Conservation (phyloP, 2,113 vertebrate genomes). For the Psilopsiagon aurifrons region DNA sequence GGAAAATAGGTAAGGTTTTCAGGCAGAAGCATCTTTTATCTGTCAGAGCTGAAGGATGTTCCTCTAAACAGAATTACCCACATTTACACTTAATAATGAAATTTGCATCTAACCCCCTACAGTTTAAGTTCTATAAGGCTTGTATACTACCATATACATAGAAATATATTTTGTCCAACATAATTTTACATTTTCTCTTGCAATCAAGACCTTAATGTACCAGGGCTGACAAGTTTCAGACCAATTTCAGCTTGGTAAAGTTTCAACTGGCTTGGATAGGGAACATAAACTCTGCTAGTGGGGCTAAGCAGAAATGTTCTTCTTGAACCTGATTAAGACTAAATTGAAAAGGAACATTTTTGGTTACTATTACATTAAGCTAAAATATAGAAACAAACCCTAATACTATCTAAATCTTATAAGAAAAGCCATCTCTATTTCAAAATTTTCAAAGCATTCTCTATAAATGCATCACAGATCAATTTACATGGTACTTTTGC, state of each 20-base stretch:
- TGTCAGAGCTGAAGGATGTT: not conserved
- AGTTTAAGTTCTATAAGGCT: not conserved
- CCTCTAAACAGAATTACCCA: not conserved
- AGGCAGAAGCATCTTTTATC: not conserved
- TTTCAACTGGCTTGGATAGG: not conserved
- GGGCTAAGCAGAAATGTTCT: constrained; percentile 59
- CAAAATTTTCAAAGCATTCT: constrained; percentile 78
- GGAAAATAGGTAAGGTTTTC: not conserved
- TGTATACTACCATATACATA: not conserved
- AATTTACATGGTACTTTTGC: constrained; percentile 85
- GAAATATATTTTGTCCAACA: not conserved
- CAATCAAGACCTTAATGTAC: not conserved
- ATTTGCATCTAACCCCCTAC: not conserved
- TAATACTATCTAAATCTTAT: constrained; percentile 84
- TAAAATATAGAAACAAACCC: constrained; percentile 79
- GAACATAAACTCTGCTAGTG: constrained; percentile 54
- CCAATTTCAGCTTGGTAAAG: not conserved
- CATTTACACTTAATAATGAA: not conserved
- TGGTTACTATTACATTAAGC: constrained; percentile 81
- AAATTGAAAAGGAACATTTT: constrained; percentile 77
- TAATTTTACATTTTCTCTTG: not conserved
- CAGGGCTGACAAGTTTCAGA: not conserved
- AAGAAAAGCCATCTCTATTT: constrained; percentile 82
- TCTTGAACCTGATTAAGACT: constrained; percentile 74
- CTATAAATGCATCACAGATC: constrained; percentile 82